Base-by-base conservation (phyloP, 2,888 invertebrate species). In the Mesoligia furuncula region DNA sequence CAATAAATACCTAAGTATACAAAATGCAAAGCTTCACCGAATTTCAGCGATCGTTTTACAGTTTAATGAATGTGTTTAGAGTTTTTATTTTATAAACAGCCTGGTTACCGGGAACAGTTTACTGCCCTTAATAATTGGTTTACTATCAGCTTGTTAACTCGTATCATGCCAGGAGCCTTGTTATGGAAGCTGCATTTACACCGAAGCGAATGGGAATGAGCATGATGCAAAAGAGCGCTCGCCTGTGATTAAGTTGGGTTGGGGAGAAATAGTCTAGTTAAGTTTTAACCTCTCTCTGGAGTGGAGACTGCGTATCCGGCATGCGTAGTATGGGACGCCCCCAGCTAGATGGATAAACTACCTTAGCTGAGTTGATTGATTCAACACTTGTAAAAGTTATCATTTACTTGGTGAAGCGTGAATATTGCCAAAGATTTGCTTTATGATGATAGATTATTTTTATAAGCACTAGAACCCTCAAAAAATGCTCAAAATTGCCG, bases 51-150 rank as follows among this genome's bases (percentile, higher is more conserved):
- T 72, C 74, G 79, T 72, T 69, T 83, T 84, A 85, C 67, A 64
- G 54, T n/a, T 2, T 45, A 8, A 27, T 57, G 24, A n/a, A 5
- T n/a, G 11, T 39, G 24, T 72, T 73, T 57, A 69, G 27, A 68
- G 42, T 73, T 82, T 86, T 85, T 87, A 78, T 86, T 83, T 82
- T n/a, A 72, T 81, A 85, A 83, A 85, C 77, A 80, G 71, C 62
- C 77, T 80, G 83, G 78, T 85, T 88, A 87, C 86, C 68, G 80
- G 81, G 83, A 85, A 89, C 88, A 79, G 81, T 93, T 93, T 92
- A 93, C 89, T 79, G 83, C 90, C 86, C 88, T 89, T 92, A 90
- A 93, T 93, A 92, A 93, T 93, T 93, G 91, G 90, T 92, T 92
- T 90, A 92, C 86, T 91, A 89, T 86, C 92, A 88, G 90, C 92